These are phyloP conservation scores for Pseudorhombus dupliciocellatus DNA, from an alignment of 2,113 vertebrate species.

Conservation along the genomic window DNA sequence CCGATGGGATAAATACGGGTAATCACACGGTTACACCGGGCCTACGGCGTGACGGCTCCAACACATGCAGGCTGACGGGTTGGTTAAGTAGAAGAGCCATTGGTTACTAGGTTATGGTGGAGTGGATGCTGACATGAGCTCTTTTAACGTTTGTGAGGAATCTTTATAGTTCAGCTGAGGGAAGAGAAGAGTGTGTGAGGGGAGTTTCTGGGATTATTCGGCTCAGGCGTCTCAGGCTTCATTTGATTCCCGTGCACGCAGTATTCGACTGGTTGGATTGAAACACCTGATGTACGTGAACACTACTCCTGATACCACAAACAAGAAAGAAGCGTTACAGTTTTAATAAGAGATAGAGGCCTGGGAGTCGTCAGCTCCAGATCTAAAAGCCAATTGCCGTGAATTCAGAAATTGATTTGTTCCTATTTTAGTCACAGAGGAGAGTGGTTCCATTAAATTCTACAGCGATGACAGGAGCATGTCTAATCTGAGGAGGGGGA, in stretches of 20 bases:
- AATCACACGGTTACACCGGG: conserved; percentile 36
- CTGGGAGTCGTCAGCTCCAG: background rate
- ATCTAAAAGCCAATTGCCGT: conserved; percentile 2
- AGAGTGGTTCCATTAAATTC: background rate
- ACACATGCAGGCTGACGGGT: conserved; percentile 12
- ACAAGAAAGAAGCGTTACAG: too few relatives aligned
- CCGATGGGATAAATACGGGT: conserved; percentile 34
- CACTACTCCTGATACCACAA: too few relatives aligned
- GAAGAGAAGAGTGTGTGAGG: background rate
- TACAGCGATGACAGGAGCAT: conserved; percentile 5
- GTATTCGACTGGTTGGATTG: too few relatives aligned
- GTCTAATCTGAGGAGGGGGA: background rate
- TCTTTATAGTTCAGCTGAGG: background rate
- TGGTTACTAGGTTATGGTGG: background rate
- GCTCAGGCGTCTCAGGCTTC: too few relatives aligned
- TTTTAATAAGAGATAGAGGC: background rate
- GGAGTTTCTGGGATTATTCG: too few relatives aligned
- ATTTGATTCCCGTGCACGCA: too few relatives aligned
- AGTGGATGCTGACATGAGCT: conserved; percentile 31
- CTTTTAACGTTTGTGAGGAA: background rate
- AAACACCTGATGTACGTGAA: too few relatives aligned
- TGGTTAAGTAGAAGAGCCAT: background rate
- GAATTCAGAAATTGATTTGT: background rate
- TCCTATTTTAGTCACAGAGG: conserved; percentile 5
- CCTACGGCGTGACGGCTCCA: background rate